Conservation (phyloP, 2,113 vertebrate genomes). For the rabbit (Oryctolagus cuniculus) region mOryCun1.1 NC_091445.1:75573501-75574000, state of each 20-base stretch:
- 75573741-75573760: background rate
- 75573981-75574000: background rate
- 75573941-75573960: background rate
- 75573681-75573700: background rate
- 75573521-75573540: background rate
- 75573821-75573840: background rate
- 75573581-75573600: conserved; percentile 15
- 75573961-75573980: background rate
- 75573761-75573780: background rate
- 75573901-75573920: background rate
- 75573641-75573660: background rate
- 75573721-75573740: background rate
- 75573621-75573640: background rate
- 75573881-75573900: background rate
- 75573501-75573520: background rate
- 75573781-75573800: background rate
- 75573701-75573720: background rate
- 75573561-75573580: background rate
- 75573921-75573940: background rate
- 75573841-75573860: background rate
- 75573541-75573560: conserved; percentile 6
- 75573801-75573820: background rate
- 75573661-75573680: background rate
- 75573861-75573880: background rate
- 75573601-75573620: background rate